Evolutionary conservation across 2,888 invertebrate species (phyloP), one percentile per base, ranked within the genome.

Genomic region (Chrysolina oricalcia): DNA sequence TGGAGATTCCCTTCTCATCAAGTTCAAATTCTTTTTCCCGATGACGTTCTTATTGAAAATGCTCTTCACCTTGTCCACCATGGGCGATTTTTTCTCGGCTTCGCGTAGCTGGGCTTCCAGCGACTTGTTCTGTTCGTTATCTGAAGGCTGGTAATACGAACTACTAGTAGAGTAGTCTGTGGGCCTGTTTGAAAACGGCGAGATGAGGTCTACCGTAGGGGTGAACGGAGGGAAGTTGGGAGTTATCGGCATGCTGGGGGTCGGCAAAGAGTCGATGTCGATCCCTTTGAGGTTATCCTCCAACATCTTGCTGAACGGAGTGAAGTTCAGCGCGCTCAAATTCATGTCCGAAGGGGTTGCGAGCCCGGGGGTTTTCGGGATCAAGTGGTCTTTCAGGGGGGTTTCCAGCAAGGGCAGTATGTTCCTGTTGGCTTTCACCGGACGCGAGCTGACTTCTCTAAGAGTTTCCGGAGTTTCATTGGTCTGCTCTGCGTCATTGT

Each of bases 161-260:
- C 87, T 88, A 2, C 87, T 85, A 4, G 88, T 87, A 0, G 89
- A 89, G 81, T 89, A 89, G 83, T 89, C 89, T 0, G 89, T 88
- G 1, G 85, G 84, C 50, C 88, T 80, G 71, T 81, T 80, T 15
- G 78, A 70, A 72, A 78, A 81, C 10, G 79, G 75, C 9, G 80
- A 73, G 10, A 63, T 43, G 23, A 74, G 35, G 43, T 78, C 77
- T 9, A 76, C 66, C 15, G 53, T 69, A 1, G 87, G 87, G 5
- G 87, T 87, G 9, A 87, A 76, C 10, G 85, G 81, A 2, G 85
- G 81, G 73, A 88, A 85, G 67, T 73, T 83, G 0, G 88, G 89
- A 0, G 89, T 88, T n/a, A 87, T 81, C 4, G 87, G 86, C 56
- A 88, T 81, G 72, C 80, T 85, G 0, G 89, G 89, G 0, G 89